Conservation (phyloP, 2,888 invertebrate genomes). For the Psococerastis gibbosa region DNA sequence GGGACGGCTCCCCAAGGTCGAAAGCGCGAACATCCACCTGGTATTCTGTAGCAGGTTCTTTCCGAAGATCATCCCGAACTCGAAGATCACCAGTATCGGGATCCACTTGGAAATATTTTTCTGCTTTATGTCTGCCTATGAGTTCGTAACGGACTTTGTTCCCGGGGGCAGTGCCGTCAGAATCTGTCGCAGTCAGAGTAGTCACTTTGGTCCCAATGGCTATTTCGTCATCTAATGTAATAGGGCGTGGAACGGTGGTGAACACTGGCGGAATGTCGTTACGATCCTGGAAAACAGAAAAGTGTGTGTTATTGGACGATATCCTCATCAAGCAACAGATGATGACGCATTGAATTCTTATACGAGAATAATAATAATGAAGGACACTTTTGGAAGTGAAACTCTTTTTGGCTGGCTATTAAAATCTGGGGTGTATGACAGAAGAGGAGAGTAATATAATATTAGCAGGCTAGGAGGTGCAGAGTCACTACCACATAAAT, state of each 20-base stretch:
- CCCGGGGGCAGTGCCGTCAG: slow-evolving; percentile 68
- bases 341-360: too few species aligned
- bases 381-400: too few species aligned
- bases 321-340: too few species aligned
- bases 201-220: slow-evolving; percentile 64
- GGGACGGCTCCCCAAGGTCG: slow-evolving; percentile 68
- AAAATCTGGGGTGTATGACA: too few species aligned
- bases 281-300: slow-evolving; percentile 47
- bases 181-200: slow-evolving; percentile 59
- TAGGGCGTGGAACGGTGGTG: slow-evolving; percentile 59
- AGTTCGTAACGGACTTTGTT: slow-evolving; percentile 61
- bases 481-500: too few species aligned
- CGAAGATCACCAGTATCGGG: slow-evolving; percentile 62
- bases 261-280: slow-evolving; percentile 81
- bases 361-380: too few species aligned
- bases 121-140: slow-evolving; percentile 60
- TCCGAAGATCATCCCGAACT: slow-evolving; percentile 64
- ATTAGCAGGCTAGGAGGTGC: too few species aligned
- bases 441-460: too few species aligned
- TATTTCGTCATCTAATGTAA: slow-evolving; percentile 66
- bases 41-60: slow-evolving; percentile 73
- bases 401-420: too few species aligned
- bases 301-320: too few species aligned
- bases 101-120: slow-evolving; percentile 74
- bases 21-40: slow-evolving; percentile 71